Conservation (phyloP, 2,113 vertebrate species). For the Gallinago media region DNA sequence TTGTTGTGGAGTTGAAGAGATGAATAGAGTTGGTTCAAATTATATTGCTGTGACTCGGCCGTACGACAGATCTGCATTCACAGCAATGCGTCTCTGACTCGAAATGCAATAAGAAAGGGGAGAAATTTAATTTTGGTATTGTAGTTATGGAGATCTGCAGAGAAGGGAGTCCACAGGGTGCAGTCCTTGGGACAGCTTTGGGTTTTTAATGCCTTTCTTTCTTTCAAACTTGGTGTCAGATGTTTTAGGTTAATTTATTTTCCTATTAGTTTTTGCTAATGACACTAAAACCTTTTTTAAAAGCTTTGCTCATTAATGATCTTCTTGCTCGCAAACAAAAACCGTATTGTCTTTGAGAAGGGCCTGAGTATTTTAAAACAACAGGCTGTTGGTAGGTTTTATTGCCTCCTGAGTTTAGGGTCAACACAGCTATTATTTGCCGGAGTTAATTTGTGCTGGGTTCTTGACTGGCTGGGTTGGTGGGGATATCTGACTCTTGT, state of each 20-base stretch:
- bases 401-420: constrained; percentile 56
- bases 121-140: neutral
- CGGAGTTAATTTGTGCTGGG: constrained; percentile 51
- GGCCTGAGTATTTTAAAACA: constrained; percentile 31
- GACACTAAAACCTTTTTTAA: constrained; percentile 30
- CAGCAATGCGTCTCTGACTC: neutral
- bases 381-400: neutral
- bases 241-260: constrained; percentile 30
- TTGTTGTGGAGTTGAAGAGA: neutral
- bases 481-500: constrained; percentile 40
- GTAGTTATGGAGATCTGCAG: neutral
- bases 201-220: neutral
- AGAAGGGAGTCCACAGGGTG: neutral
- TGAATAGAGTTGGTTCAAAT: neutral
- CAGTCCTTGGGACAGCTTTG: neutral
- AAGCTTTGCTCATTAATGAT: constrained; percentile 30
- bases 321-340: constrained; percentile 37
- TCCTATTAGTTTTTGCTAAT: constrained; percentile 51
- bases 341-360: constrained; percentile 30
- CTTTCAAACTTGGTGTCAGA: constrained; percentile 10
- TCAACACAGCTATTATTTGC: constrained; percentile 61
- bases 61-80: neutral
- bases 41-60: neutral
- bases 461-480: constrained; percentile 31
- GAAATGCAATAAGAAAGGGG: constrained; percentile 34